These are phyloP conservation scores for Smittia aterrima DNA, from an alignment of 2,888 invertebrate species.

Conservation along the genomic window DNA sequence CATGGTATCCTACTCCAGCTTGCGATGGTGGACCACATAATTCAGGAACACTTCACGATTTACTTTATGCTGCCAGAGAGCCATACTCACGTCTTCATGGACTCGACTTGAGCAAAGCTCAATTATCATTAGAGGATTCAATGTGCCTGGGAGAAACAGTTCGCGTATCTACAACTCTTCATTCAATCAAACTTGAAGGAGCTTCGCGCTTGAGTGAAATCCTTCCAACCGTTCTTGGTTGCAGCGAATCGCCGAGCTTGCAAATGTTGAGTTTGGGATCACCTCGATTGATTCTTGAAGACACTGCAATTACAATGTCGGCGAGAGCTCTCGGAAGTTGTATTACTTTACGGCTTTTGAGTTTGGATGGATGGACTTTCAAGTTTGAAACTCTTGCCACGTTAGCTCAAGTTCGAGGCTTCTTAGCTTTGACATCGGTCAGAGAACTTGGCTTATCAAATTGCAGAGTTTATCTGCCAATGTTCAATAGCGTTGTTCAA, in stretches of 20 bases:
- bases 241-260: slow-evolving; percentile 57
- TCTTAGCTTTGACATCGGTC: slow-evolving; percentile 56
- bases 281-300: slow-evolving; percentile 57
- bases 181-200: slow-evolving; percentile 58
- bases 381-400: slow-evolving; percentile 55
- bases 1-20: slow-evolving; percentile 57
- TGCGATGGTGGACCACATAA: slow-evolving; percentile 54
- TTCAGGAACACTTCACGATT: slow-evolving; percentile 49
- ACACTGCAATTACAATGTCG: slow-evolving; percentile 51
- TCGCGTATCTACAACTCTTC: slow-evolving; percentile 56
- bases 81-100: slow-evolving; percentile 57
- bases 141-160: slow-evolving; percentile 59
- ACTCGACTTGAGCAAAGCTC: slow-evolving; percentile 59
- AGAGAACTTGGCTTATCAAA: slow-evolving; percentile 58
- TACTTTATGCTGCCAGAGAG: slow-evolving; percentile 53
- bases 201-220: slow-evolving; percentile 58
- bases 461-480: slow-evolving; percentile 56
- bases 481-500: slow-evolving; percentile 45
- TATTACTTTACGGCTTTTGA: slow-evolving; percentile 56
- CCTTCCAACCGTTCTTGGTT: slow-evolving; percentile 57
- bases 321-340: slow-evolving; percentile 50
- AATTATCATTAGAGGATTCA: slow-evolving; percentile 57
- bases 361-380: slow-evolving; percentile 60
- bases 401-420: slow-evolving; percentile 55
- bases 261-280: slow-evolving; percentile 59